A percentile compares a stretch with the other conserved stretches of the same genome.
Evolutionary conservation across 2,888 invertebrate species (phyloP).

Genomic region (Tenthredo scrophulariae): DNA sequence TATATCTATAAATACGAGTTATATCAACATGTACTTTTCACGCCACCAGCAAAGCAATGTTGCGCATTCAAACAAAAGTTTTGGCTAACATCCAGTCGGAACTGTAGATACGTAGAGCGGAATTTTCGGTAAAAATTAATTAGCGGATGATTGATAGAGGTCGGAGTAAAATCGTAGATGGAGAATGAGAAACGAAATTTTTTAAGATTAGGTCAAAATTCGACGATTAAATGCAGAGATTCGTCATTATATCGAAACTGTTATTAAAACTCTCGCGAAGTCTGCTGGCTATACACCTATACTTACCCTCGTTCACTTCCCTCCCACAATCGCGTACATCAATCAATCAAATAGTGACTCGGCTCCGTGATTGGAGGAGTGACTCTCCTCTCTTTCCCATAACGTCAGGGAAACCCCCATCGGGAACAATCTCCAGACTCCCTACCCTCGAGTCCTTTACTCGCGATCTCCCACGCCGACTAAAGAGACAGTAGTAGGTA

Average conservation of each 20-base stretch:
- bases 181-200: background rate
- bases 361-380: slow-evolving; percentile 24
- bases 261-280: slow-evolving; percentile 18
- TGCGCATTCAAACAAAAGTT: slow-evolving; percentile 28
- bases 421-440: slow-evolving; percentile 45
- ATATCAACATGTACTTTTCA: background rate
- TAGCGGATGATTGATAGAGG: slow-evolving; percentile 13
- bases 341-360: slow-evolving; percentile 41
- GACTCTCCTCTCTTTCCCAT: slow-evolving; percentile 29
- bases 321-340: slow-evolving; percentile 29
- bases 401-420: slow-evolving; percentile 13
- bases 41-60: slow-evolving; percentile 17
- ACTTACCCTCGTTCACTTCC: background rate
- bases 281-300: background rate
- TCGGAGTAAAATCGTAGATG: background rate
- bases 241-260: background rate
- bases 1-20: slow-evolving; percentile 35
- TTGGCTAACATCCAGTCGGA: slow-evolving; percentile 36
- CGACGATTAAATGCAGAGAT: background rate
- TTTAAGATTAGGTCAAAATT: background rate
- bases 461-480: slow-evolving; percentile 41
- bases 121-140: slow-evolving; percentile 1
- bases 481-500: background rate
- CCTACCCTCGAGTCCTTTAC: slow-evolving; percentile 35
- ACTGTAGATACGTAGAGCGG: background rate